A percentile compares a stretch with the other conserved stretches of the same genome.
Evolutionary conservation across 2,113 vertebrate genomes (phyloP).

Genomic region (Pedetes capensis): DNA sequence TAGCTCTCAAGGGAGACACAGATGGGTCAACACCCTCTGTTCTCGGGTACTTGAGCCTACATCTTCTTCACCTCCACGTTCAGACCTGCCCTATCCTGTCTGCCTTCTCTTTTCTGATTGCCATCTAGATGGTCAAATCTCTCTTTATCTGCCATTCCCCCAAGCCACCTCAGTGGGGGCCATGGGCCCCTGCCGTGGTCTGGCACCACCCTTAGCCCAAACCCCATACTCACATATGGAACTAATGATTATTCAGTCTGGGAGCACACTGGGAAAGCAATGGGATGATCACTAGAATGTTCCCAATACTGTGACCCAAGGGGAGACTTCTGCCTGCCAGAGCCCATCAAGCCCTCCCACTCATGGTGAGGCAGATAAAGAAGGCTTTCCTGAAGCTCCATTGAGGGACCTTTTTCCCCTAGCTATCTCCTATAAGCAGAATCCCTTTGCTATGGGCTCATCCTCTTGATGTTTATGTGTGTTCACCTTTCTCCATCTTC

Average conservation of each 20-base stretch:
- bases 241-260: not conserved
- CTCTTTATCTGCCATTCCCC: too few species aligned
- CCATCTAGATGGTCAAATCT: not conserved
- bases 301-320: not conserved
- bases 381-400: not conserved
- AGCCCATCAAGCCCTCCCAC: not conserved
- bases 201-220: not conserved
- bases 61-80: not conserved
- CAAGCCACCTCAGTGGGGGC: too few species aligned
- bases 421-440: not conserved
- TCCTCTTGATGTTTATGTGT: not conserved
- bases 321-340: not conserved
- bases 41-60: not conserved
- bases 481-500: not conserved
- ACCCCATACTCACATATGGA: not conserved
- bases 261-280: not conserved
- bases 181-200: too few species aligned
- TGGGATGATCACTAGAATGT: not conserved
- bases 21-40: not conserved
- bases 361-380: not conserved
- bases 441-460: not conserved
- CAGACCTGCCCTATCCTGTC: not conserved
- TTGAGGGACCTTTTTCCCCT: not conserved
- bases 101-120: not conserved
- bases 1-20: not conserved